Evolutionary conservation across 2,888 invertebrate genomes (phyloP).

Genomic region (Axea sp.): DNA sequence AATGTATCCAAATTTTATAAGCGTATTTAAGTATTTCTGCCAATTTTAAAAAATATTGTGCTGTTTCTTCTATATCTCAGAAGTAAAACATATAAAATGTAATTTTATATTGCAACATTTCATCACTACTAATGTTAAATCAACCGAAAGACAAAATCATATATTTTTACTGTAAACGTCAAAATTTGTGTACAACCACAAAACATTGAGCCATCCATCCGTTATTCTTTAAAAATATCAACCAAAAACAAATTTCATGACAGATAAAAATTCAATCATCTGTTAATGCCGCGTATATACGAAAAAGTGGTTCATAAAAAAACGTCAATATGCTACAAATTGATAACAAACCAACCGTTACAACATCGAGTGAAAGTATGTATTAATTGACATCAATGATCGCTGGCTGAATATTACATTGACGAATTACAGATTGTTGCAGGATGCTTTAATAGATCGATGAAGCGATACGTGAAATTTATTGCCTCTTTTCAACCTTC

Average conservation of each 20-base stretch:
- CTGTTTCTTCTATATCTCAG: no score
- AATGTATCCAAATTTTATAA: no score
- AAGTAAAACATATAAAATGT: no score
- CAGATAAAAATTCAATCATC: conserved; percentile 36
- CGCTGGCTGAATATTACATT: conserved; percentile 5
- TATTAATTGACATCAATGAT: conserved; percentile 23
- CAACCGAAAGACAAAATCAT: conserved; percentile 8
- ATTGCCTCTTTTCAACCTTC: conserved; percentile 50
- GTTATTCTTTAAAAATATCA: conserved; percentile 1
- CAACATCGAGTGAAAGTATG: no score
- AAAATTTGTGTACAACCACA: conserved; percentile 9
- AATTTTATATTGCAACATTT: neutral
- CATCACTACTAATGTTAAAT: neutral
- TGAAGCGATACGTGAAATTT: conserved; percentile 53
- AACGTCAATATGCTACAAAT: neutral
- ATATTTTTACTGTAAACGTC: conserved; percentile 22
- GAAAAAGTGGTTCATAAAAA: neutral
- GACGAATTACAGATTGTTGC: conserved; percentile 30
- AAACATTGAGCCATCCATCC: neutral
- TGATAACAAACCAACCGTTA: no score
- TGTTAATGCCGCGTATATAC: conserved; percentile 7
- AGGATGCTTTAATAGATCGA: conserved; percentile 7
- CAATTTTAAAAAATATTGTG: no score
- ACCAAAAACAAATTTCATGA: conserved; percentile 13
- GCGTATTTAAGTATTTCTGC: no score